Evolutionary conservation across 2,797 vertebrate species (phyloP).

Genomic region (Aphelocoma californica): DNA sequence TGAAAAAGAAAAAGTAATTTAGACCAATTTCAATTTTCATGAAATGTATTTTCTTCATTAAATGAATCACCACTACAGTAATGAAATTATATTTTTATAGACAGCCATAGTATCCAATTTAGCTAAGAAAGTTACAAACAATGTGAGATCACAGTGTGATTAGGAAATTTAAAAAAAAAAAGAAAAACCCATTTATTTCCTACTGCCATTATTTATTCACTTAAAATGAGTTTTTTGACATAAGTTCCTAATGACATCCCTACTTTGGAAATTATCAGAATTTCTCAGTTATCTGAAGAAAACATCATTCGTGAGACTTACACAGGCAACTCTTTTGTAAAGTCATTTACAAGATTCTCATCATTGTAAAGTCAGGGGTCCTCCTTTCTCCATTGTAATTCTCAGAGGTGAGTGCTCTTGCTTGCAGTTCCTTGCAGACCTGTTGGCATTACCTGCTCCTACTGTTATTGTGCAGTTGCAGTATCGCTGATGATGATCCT

Average conservation of each 20-base stretch:
- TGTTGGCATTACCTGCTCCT: neutral
- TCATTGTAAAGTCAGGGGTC: neutral
- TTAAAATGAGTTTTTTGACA: neutral
- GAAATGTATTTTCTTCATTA: conserved; percentile 1
- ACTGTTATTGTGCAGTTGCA: neutral
- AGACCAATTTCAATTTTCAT: neutral
- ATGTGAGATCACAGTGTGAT: neutral
- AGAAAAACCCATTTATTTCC: neutral
- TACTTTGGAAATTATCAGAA: neutral
- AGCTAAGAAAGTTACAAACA: neutral
- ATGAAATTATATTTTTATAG: neutral
- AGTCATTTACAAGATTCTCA: neutral
- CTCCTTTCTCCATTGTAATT: neutral
- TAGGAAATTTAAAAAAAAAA: neutral
- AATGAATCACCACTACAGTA: neutral
- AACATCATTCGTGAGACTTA: neutral
- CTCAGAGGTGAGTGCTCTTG: neutral
- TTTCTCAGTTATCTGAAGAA: neutral
- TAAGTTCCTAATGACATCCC: neutral
- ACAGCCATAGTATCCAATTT: neutral
- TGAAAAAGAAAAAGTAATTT: neutral
- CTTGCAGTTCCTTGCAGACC: neutral
- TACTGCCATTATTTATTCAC: neutral
- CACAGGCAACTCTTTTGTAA: neutral
- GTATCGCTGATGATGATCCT: neutral